Evolutionary conservation across 2,888 invertebrate species (phyloP), one percentile per base, ranked within the genome.

Genomic region (Nomada ruficornis): DNA sequence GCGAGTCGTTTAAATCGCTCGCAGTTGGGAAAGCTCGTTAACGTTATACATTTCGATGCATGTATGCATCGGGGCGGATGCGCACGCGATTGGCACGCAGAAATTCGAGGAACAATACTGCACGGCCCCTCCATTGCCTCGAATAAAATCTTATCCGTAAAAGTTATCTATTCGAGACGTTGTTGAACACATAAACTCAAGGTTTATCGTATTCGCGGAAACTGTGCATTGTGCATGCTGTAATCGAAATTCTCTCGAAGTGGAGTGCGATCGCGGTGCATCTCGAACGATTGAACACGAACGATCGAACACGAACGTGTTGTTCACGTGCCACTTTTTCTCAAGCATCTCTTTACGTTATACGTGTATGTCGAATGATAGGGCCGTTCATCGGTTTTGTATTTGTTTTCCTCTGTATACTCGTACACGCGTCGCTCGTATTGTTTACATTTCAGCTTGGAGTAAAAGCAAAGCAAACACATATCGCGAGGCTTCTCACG

Each of bases 181-280:
- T 47, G 65, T 63, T 67, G 54, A 82, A 64, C n/a, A 54, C 18
- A 60, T 63, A 54, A 71, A 68, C 63, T 76, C 59, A 59, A 68
- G 67, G 76, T 71, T 76, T 82, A 69, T 82, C 82, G 20, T 36
- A 47, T 72, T 76, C 82, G 59, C 23, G 42, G 82, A 82, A 82
- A 55, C 54, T 54, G 18, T 11, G 13, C 15, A 52, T 20, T 20
- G 36, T 36, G 15, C 3, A 57, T 20, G 23, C 1, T 23, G 13
- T 65, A 67, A 82, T 75, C 80, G 52, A 26, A 55, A 2, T 72
- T 80, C 26, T 36, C n/a, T n/a, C 60, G 47, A 36, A 74, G 18
- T 55, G 23, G 26, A 42, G n/a, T 26, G 18, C 9, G 36, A 50
- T 67, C 65, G 60, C 10, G 1, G 13, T 18, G n/a, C 13, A 15